These are phyloP conservation scores for Corythucha ciliata DNA, from an alignment of 2,888 invertebrate species.

Conservation along the genomic window DNA sequence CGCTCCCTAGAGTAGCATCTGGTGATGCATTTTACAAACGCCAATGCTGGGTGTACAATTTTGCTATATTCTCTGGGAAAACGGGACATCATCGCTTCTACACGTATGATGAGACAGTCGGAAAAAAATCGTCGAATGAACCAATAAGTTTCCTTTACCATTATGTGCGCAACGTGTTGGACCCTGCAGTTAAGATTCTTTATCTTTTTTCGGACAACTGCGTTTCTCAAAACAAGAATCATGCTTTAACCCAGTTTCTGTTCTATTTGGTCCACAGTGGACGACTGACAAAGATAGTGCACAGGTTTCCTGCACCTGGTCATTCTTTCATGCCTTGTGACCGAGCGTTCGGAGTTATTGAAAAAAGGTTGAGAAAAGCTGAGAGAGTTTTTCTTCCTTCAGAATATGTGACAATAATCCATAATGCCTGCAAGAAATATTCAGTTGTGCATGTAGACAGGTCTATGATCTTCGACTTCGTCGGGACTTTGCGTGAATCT, in stretches of 20 bases:
- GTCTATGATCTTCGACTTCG: conserved; percentile 14
- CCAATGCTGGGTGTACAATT: conserved; percentile 25
- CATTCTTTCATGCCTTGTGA: conserved; percentile 16
- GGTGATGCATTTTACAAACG: conserved; percentile 16
- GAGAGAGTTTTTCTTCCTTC: conserved; percentile 15
- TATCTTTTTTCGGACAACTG: conserved; percentile 16
- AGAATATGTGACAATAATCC: conserved; percentile 8
- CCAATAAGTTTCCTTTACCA: conserved; percentile 16
- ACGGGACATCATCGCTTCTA: conserved; percentile 22
- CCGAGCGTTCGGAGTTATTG: conserved; percentile 11
- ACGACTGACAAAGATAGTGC: conserved; percentile 2
- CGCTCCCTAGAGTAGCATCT: conserved; percentile 11
- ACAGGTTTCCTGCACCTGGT: conserved; percentile 13
- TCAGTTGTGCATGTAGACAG: conserved; percentile 6
- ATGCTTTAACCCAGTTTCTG: conserved; percentile 17
- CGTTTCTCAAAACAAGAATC: conserved; percentile 12
- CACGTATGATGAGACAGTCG: conserved; percentile 18
- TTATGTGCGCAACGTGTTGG: conserved; percentile 8
- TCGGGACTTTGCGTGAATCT: conserved; percentile 3
- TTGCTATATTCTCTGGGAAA: conserved; percentile 30
- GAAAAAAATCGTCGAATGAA: conserved; percentile 18
- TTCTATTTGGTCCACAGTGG: conserved; percentile 18
- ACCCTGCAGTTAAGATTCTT: conserved; percentile 3
- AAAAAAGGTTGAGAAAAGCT: conserved; percentile 10
- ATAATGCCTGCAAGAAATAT: conserved; percentile 9